Evolutionary conservation across 2,797 vertebrate genomes (phyloP).

Genomic region (Onychomys leucogaster): DNA sequence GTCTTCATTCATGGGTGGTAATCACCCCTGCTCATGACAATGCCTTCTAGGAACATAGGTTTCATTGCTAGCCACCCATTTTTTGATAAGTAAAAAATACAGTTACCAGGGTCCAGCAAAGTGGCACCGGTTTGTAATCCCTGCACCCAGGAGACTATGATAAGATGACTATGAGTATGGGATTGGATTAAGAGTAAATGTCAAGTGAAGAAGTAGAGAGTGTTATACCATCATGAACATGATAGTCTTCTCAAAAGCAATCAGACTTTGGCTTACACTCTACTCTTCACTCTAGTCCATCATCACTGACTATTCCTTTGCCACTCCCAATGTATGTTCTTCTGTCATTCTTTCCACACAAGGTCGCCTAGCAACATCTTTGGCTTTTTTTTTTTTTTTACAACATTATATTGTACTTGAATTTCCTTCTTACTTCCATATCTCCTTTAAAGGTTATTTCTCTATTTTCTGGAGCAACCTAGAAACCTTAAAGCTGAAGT

Average conservation of each 20-base stretch:
- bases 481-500: neutral
- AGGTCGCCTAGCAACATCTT: too few relatives aligned
- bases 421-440: neutral
- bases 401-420: too few relatives aligned
- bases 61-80: neutral
- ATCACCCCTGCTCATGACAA: too few relatives aligned
- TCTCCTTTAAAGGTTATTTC: neutral
- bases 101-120: neutral
- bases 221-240: accelerated
- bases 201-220: neutral
- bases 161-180: too few relatives aligned
- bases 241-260: neutral
- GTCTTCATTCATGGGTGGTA: neutral
- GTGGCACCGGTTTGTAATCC: neutral
- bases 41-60: accelerated
- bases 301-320: too few relatives aligned
- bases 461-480: neutral
- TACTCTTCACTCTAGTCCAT: neutral
- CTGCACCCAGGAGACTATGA: neutral
- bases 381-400: neutral
- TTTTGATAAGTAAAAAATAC: neutral
- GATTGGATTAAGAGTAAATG: too few relatives aligned
- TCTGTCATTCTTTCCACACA: neutral
- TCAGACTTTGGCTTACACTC: accelerated
- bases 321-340: neutral